phyloP scores from a whole-genome alignment of 2,797 vertebrate genomes.

The Sebastes cheni region DNA sequence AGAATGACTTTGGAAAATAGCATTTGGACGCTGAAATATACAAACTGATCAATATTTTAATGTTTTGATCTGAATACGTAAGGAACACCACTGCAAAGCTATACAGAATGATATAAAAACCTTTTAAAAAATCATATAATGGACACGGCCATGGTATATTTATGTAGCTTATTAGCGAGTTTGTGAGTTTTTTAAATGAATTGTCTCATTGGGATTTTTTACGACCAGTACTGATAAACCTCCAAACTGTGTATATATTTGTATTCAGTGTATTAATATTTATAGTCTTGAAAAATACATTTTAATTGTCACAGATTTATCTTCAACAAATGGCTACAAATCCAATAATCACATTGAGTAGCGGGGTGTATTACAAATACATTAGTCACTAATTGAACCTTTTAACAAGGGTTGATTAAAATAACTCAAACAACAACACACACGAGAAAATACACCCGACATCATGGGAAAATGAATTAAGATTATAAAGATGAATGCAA shows the following conservation, averaged over 20 bases:
- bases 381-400: background rate
- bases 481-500: background rate
- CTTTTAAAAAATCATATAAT: too few species aligned
- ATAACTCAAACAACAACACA: background rate
- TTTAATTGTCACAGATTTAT: background rate
- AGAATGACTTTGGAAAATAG: too few species aligned
- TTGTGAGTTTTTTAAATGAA: background rate
- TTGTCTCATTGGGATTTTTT: background rate
- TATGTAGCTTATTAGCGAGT: background rate
- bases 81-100: too few species aligned
- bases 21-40: too few species aligned
- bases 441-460: background rate
- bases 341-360: background rate
- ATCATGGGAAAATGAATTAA: background rate
- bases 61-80: fast-evolving
- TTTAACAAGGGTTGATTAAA: background rate
- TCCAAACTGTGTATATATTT: background rate
- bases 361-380: background rate
- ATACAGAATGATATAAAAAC: too few species aligned
- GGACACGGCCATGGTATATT: fast-evolving
- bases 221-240: background rate
- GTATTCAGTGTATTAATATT: background rate
- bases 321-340: background rate
- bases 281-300: background rate
- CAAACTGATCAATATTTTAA: too few species aligned